Base-by-base conservation (phyloP, 2,888 invertebrate genomes). In the Cephus nigrinus region DNA sequence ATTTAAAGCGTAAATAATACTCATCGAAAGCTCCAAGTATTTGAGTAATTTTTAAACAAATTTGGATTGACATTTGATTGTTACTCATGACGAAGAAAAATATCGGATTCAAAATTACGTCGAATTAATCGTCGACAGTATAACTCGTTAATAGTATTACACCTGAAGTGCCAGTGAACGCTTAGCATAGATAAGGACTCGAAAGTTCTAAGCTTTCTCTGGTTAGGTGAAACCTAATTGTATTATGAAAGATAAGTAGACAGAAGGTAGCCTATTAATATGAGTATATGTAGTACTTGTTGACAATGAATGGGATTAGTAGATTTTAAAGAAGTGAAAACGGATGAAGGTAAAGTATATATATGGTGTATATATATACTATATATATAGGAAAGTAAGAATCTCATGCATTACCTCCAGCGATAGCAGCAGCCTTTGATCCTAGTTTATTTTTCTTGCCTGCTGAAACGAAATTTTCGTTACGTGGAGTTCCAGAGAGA, bases 331-430 rank as follows among this genome's bases (percentile, higher is more conserved):
- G 82, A 84, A 81, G 78, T 82, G 79, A 69, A 78, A 79, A 81
- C 74, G 80, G 76, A 80, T 80, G 81, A 80, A 83, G 80, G 77
- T 78, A 80, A 77, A 82, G 83, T 55, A 23, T 55, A 23, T 55
- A 23, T 40, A 15, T 40, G 15, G 0, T 2, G 12, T 36, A 3
- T 36, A 40, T 74, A 74, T 74, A 74, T 31, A 74, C 34, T 71
- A 74, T 32, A 33, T 68, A 76, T 82, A 83, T 76, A 86, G 81
- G 83, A 79, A 82, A 85, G 85, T 82, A 86, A 87, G 84, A 80
- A 83, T 84, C 87, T 92, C 90, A 92, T 91, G 92, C 91, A 90
- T 92, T 92, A 92, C 92, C 92, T 92, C 91, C 91, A 87, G 91
- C 90, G 76, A 90, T 86, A 81, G 91, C 91, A 75, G 91, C 87